Evolutionary conservation across 2,888 invertebrate genomes (phyloP).

Genomic region (Monochamus alternatus): DNA sequence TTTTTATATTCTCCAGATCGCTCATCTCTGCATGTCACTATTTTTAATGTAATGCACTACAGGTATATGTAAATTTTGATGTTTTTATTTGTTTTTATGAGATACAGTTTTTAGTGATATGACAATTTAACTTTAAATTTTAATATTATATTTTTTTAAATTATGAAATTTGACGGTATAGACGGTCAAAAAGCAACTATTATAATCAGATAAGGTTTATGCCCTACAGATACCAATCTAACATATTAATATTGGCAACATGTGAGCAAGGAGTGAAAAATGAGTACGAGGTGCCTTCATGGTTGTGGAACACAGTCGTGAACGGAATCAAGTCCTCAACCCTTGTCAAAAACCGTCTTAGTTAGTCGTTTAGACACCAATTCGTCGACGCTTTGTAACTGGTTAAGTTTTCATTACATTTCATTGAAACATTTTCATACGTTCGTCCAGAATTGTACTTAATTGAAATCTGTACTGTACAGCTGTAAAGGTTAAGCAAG

Average conservation of each 20-base stretch:
- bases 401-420: constrained; percentile 46
- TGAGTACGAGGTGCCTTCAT: neutral
- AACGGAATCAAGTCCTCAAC: constrained; percentile 41
- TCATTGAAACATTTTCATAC: constrained; percentile 52
- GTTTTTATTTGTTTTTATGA: no score
- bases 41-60: neutral
- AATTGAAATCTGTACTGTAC: constrained; percentile 61
- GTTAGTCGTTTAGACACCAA: constrained; percentile 19
- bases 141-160: no score
- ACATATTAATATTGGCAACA: neutral
- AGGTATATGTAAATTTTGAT: no score
- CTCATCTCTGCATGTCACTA: neutral
- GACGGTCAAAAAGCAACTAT: no score
- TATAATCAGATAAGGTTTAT: no score
- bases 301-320: constrained; percentile 37
- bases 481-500: constrained; percentile 61
- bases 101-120: no score
- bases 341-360: constrained; percentile 46
- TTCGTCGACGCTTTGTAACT: constrained; percentile 40
- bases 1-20: neutral
- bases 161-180: no score
- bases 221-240: no score
- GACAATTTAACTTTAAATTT: no score
- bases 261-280: neutral
- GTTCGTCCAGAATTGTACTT: constrained; percentile 68